Base-by-base conservation (phyloP, 2,797 vertebrate species). In the Eulemur rubriventer region DNA sequence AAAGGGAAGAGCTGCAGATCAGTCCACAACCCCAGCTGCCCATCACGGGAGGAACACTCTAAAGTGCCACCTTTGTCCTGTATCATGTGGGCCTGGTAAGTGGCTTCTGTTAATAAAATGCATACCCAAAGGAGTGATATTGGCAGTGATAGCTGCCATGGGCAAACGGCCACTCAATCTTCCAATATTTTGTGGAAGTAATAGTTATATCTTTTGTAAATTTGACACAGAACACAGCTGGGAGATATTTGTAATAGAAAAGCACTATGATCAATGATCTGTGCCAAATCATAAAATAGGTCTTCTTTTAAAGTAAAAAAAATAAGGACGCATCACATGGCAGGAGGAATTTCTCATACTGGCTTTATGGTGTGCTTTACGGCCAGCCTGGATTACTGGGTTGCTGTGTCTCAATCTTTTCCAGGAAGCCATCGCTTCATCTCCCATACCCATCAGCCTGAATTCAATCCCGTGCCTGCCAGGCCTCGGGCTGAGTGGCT, bases 401-500 rank as follows among this genome's bases (percentile, higher is more conserved):
- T 82, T 79, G 72, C 86, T 91, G 67, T n/a, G 22, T 96, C 89
- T 97, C 93, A 94, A 14, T 96, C 95, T 90, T 94, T 92, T 69
- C 86, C 92, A 88, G 84, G 73, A 97, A 97, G 57, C 63, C 26
- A 4, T 70, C 52, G 28, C 87, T 97, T 80, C 72, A 76, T 89
- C 95, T 83, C 95, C 89, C 93, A 50, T 80, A 81, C 73, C 90
- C 63, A 94, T 97, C 81, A 97, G 91, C 96, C 96, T 86, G 89
- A 97, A 97, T 97, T 96, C 94, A 97, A 97, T 97, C 96, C 97
- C 93, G 69, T 88, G 96, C 94, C 63, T 96, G 97, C 95, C 97
- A 97, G 98, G 98, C 97, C 98, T 97, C 35, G 13, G 96, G 98
- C 95, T 97, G 78, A 98, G 97, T 93, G 89, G 96, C 90, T 96